phyloP scores from a whole-genome alignment of 2,113 vertebrate genomes.

The Mobula hypostoma region DNA sequence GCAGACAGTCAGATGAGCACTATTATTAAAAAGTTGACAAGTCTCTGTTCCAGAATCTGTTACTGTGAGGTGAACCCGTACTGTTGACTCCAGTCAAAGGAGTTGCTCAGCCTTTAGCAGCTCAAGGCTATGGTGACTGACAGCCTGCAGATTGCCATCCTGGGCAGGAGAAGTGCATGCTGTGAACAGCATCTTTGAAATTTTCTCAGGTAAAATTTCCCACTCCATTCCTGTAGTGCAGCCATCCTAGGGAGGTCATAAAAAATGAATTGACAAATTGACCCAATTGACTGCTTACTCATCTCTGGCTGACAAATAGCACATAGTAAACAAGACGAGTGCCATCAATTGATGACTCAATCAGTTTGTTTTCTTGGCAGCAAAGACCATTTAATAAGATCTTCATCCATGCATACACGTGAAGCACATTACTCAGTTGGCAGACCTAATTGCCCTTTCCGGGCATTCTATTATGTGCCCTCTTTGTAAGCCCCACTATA shows the following conservation, averaged over 20 bases:
- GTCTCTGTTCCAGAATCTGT: not conserved
- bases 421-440: slow-evolving; percentile 9
- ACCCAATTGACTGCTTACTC: not conserved
- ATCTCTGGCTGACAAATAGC: not conserved
- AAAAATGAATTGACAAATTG: not conserved
- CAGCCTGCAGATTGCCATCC: not conserved
- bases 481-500: not conserved
- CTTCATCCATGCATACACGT: not conserved
- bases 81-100: not conserved
- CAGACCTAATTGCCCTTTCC: not conserved
- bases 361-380: slow-evolving; percentile 19
- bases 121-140: not conserved
- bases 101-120: not conserved
- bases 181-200: not conserved
- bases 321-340: not conserved
- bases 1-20: not conserved
- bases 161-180: not conserved
- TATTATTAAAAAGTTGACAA: not conserved
- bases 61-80: not conserved
- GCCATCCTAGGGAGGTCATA: not conserved
- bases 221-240: not conserved
- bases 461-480: not conserved
- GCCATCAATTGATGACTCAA: slow-evolving; percentile 22
- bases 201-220: not conserved
- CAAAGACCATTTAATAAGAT: slow-evolving; percentile 14